Evolutionary conservation across 2,113 vertebrate genomes (phyloP), one percentile per base, ranked within the genome.

Genomic region (Percopsis transmontana): DNA sequence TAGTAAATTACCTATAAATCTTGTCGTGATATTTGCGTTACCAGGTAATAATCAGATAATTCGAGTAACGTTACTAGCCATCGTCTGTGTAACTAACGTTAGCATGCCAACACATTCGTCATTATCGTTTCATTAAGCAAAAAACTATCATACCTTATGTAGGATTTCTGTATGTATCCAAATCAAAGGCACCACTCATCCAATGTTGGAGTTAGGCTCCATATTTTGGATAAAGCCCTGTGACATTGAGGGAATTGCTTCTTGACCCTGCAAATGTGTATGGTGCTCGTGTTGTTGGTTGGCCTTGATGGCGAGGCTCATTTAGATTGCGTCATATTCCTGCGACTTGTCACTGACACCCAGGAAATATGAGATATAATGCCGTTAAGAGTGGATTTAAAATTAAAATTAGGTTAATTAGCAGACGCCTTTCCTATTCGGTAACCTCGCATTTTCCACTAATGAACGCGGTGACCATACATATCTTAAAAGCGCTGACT

Each of bases 201-300:
- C 58, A 44, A 68, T 3, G 0, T 1, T 10, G 44, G 4, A 2
- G 41, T 1, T 27, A 15, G 2, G 47, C 9, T 3, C 19, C 33
- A 7, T 20, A 10, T 10, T 66, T 0, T 6, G 5, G 13, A 0
- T 59, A 64, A 56, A 58, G 10, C 47, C 52, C 45, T 0, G 42
- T 90, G 89, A 89, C 87, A 87, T 90, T 90, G 87, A 88, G 23
- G 11, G 0, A 5, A 0, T 10, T 0, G 15, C 70, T 72, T 73
- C 58, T 44, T 74, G 71, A 86, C 73, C 76, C 66, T 55, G 8
- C 13, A 0, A 1, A 7, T 21, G 3, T 23, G 78, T 75, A 70
- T 80, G 72, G 42, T 13, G 50, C n/a, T n/a, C n/a, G 20, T 15
- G 39, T 40, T 18, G 1, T 5, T n/a, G 12, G 59, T 16, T 12